Evolutionary conservation across 2,113 vertebrate species (phyloP), one percentile per base, ranked within the genome.

Genomic region (Panurus biarmicus): DNA sequence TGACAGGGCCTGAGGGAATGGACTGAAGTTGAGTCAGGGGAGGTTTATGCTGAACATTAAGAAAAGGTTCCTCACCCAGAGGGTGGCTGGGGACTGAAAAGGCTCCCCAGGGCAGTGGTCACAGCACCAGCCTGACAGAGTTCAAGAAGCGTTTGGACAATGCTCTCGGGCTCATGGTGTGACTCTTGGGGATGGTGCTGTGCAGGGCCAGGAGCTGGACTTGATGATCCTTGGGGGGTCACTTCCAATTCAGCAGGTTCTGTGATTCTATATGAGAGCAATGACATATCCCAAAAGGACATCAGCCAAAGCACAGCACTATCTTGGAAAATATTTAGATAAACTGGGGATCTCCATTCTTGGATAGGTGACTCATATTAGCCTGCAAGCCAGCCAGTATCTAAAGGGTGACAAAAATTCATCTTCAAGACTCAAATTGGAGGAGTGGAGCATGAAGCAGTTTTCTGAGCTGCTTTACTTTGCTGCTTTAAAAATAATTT

Each of bases 151-250:
- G 2, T 12, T 60, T 44, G 45, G 10, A 21, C 20, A 71, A 3
- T 71, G 33, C 21, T 60, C 54, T 33, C 0, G 0, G 54, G 45
- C 26, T 5, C 22, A 23, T 1, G 26, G 26, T 33, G 38, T 69
- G 62, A 31, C 28, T 33, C 33, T 10, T 45, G 14, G 18, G 47
- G 17, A 4, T 45, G 38, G 44, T 69, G 3, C 33, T 38, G 38
- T 23, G 28, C 33, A 45, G 38, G 10, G 2, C 5, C 23, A 53
- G 72, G 18, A 60, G 33, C 5, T 69, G 45, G 14, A 26, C 22
- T 67, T 26, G 22, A 6, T 33, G 18, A 33, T 60, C 21, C 54
- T 53, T 14, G 7, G 62, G 13, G 13, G 26, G 17, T 26, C 18
- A 25, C 26, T 53, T 69, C 38, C 28, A 69, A 18, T 21, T 45